phyloP scores from a whole-genome alignment of 2,113 vertebrate genomes.

The Cygnus buccinator region DNA sequence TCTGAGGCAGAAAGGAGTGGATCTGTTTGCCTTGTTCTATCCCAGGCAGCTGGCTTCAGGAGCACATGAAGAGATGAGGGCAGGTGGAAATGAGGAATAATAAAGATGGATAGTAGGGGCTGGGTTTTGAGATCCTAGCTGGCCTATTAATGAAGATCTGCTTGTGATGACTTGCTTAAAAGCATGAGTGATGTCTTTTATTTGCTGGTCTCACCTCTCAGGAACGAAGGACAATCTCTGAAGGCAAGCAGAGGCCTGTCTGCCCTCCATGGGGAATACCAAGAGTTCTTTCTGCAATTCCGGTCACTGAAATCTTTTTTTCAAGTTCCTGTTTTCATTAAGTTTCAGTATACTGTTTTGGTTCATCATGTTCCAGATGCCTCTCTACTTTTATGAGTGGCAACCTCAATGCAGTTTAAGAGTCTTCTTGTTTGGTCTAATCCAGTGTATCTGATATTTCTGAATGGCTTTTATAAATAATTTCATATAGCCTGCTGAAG shows the following conservation, averaged over 20 bases:
- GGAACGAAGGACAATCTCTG: not conserved
- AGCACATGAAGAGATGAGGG: not conserved
- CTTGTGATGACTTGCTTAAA: not conserved
- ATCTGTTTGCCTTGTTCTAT: not conserved
- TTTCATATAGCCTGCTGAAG: not conserved
- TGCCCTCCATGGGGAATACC: not conserved
- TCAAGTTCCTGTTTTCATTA: not conserved
- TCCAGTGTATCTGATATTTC: not conserved
- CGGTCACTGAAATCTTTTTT: not conserved
- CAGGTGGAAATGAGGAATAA: not conserved
- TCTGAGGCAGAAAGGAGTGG: not conserved
- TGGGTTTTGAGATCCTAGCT: not conserved
- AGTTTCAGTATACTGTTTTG: not conserved
- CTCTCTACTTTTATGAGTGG: not conserved
- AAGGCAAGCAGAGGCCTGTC: not conserved
- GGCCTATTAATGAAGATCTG: not conserved
- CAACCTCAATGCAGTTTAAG: not conserved
- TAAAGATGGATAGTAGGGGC: not conserved
- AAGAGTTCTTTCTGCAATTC: not conserved
- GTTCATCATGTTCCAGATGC: not conserved
- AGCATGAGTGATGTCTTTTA: not conserved
- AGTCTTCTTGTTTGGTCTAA: conserved; percentile 30
- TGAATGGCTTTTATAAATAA: conserved; percentile 41
- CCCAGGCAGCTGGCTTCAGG: not conserved
- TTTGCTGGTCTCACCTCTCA: not conserved